These are phyloP conservation scores for Eciton burchellii DNA, from an alignment of 1,140 invertebrate species.

Conservation along the genomic window DNA sequence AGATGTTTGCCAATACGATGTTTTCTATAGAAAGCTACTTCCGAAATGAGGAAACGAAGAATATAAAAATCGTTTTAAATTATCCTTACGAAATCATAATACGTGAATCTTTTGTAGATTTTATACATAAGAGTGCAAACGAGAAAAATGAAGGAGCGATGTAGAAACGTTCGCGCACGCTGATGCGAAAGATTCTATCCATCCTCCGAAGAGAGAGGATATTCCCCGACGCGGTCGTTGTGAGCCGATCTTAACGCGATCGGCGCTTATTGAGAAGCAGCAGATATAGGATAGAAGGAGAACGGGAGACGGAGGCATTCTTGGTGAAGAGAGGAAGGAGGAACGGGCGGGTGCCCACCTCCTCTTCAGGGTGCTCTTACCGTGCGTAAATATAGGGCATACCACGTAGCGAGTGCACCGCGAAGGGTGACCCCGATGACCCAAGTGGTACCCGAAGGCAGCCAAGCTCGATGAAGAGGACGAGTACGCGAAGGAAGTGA, in stretches of 20 bases:
- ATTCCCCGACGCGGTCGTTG: slow-evolving; percentile 55
- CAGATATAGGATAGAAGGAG: slow-evolving; percentile 60
- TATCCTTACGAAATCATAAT: not conserved
- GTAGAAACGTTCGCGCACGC: not conserved
- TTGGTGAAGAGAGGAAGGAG: slow-evolving; percentile 9
- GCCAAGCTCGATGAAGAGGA: slow-evolving; percentile 68
- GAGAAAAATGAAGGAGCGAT: not conserved
- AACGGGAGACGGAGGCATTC: slow-evolving; percentile 23
- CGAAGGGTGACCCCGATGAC: slow-evolving; percentile 79
- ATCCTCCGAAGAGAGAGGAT: not conserved
- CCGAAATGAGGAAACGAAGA: not conserved
- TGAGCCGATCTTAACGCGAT: slow-evolving; percentile 74
- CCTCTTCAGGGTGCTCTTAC: slow-evolving; percentile 78
- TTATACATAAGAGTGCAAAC: not conserved
- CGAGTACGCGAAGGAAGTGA: slow-evolving; percentile 49
- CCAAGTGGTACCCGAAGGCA: slow-evolving; percentile 73
- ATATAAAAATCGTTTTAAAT: not conserved
- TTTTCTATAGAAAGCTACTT: not conserved
- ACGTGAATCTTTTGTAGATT: not conserved
- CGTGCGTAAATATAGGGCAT: slow-evolving; percentile 82
- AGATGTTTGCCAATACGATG: not conserved
- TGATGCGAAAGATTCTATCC: slow-evolving; percentile 3
- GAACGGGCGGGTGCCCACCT: slow-evolving; percentile 57
- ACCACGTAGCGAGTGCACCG: slow-evolving; percentile 77
- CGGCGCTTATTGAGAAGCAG: slow-evolving; percentile 76